These are phyloP conservation scores for Nipponacmea schrenckii DNA, from an alignment of 2,888 invertebrate genomes.

Conservation along the genomic window DNA sequence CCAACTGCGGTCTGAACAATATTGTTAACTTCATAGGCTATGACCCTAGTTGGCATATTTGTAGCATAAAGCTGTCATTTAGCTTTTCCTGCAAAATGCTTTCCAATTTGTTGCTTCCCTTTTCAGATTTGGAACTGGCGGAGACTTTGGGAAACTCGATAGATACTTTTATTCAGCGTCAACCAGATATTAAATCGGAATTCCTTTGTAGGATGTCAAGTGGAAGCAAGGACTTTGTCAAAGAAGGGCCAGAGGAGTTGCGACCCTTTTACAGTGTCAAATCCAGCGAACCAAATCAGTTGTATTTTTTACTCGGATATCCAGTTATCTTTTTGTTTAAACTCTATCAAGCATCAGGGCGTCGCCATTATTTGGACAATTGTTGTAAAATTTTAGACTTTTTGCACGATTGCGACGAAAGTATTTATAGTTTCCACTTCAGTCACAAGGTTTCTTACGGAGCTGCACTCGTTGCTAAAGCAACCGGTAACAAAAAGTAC, in stretches of 20 bases:
- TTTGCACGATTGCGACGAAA: constrained; percentile 33
- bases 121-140: constrained; percentile 19
- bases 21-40: too few relatives aligned
- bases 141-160: constrained; percentile 31
- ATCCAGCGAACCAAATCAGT: constrained; percentile 29
- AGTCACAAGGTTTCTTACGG: constrained; percentile 39
- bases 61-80: too few relatives aligned
- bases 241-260: constrained; percentile 24
- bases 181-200: constrained; percentile 32
- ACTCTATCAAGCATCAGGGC: constrained; percentile 30
- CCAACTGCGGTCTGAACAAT: too few relatives aligned
- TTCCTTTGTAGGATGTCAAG: constrained; percentile 26
- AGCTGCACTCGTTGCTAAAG: constrained; percentile 35
- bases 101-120: background rate
- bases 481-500: constrained; percentile 33
- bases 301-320: constrained; percentile 40
- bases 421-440: constrained; percentile 30
- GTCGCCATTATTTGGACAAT: constrained; percentile 27
- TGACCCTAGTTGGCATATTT: too few relatives aligned
- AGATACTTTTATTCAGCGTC: constrained; percentile 25
- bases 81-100: too few relatives aligned
- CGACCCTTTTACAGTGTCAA: constrained; percentile 32
- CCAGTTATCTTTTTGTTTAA: constrained; percentile 36
- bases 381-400: constrained; percentile 35
- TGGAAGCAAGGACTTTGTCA: constrained; percentile 22